Evolutionary conservation across 2,888 invertebrate genomes (phyloP), one percentile per base, ranked within the genome.

Genomic region (Caenorhabditis doughertyi): DNA sequence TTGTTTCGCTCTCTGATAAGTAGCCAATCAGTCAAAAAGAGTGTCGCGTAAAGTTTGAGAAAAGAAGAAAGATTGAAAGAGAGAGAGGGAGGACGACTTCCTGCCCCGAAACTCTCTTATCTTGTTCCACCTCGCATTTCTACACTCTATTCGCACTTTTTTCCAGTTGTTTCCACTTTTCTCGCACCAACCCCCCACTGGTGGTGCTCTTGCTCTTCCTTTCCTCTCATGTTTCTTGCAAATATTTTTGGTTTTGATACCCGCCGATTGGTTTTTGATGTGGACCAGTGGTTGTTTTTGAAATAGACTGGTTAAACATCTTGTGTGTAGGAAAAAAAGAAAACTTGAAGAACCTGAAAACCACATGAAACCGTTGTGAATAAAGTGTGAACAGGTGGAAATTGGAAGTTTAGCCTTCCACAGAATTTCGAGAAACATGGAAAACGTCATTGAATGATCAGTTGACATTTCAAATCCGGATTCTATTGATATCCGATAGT

Each of bases 131-230:
- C 65, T 65, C 65, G 21, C 16, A 35, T 65, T 65, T 65, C 51
- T 23, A 65, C 65, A 65, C 35, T 65, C 65, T 65, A 65, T 65
- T 51, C 51, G 51, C 65, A 65, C 65, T 51, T 51, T 51, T 47
- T 25, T 9, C 8, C 58, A 13, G 21, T 18, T 23, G 2, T 35
- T 27, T 27, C 9, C n/a, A 47, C n/a, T n/a, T n/a, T n/a, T n/a
- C n/a, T n/a, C n/a, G n/a, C n/a, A 62, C 64, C 29, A 27, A n/a
- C n/a, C n/a, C n/a, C n/a, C n/a, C n/a, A n/a, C n/a, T n/a, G n/a
- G n/a, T 25, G 25, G 42, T 39, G 39, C 39, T 60, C 25, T 64
- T 64, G 60, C 51, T 65, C 65, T 60, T 58, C n/a, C 29, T 29
- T 29, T 42, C 21, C 42, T 13, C 35, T 13, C 32, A 7, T 39